phyloP scores from a whole-genome alignment of 2,113 vertebrate species.

The Hyla sarda region DNA sequence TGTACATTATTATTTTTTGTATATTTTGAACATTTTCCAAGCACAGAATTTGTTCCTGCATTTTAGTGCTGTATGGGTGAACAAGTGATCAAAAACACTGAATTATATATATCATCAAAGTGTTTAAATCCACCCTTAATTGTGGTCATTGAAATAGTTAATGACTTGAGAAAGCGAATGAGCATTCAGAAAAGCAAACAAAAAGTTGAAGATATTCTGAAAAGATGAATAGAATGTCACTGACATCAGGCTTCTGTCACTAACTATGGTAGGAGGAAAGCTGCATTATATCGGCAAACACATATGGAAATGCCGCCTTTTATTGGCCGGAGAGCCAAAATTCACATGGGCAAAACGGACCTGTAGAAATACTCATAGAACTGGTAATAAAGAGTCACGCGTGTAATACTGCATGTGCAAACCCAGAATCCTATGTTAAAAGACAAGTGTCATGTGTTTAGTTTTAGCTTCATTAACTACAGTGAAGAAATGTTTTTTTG shows the following conservation, averaged over 20 bases:
- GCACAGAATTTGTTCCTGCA: background rate
- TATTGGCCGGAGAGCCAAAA: background rate
- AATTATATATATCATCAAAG: background rate
- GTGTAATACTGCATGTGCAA: too few relatives aligned
- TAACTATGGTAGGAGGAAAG: background rate
- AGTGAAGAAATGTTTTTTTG: too few relatives aligned
- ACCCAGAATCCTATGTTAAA: too few relatives aligned
- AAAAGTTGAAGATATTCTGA: background rate
- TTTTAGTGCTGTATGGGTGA: background rate
- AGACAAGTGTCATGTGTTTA: too few relatives aligned
- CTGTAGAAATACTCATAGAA: background rate
- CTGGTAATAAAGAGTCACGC: background rate
- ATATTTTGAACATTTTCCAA: background rate
- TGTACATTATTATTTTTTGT: background rate
- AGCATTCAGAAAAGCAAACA: background rate
- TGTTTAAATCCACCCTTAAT: background rate
- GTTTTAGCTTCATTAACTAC: too few relatives aligned
- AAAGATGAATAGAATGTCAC: background rate
- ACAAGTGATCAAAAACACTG: background rate
- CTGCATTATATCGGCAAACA: background rate
- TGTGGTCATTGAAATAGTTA: background rate
- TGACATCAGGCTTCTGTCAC: conserved; percentile 1
- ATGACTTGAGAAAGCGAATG: background rate
- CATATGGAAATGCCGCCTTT: background rate
- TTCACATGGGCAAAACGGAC: background rate